Conservation (phyloP, 2,888 invertebrate genomes). For the Nomada hirtipes region DNA sequence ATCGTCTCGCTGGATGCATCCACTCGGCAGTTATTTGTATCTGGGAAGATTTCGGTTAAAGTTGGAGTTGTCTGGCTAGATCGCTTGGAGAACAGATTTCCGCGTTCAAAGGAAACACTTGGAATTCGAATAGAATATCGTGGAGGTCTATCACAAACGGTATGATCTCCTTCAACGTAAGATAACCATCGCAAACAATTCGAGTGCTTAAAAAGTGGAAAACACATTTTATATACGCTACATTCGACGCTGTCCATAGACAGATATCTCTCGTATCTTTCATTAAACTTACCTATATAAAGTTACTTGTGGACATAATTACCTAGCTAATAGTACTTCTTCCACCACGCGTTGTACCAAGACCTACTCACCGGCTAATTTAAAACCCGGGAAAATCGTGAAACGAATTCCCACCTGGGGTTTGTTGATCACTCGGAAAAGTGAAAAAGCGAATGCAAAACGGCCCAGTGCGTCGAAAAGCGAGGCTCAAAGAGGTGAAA, state of each 20-base stretch:
- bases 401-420: no score
- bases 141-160: no score
- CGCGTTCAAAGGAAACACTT: background rate
- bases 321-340: no score
- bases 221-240: constrained; percentile 1
- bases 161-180: background rate
- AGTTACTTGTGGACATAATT: no score
- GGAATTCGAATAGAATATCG: no score
- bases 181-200: background rate
- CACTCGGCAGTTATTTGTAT: no score
- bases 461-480: background rate
- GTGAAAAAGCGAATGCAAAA: background rate
- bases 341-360: no score
- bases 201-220: no score
- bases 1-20: background rate
- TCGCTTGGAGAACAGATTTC: background rate
- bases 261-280: constrained; percentile 26
- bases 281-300: no score
- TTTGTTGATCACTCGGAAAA: background rate
- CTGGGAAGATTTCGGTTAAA: background rate
- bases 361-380: no score
- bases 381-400: no score
- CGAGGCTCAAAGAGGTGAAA: background rate
- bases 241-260: constrained; percentile 23
- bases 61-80: background rate